phyloP scores from a whole-genome alignment of 1,140 invertebrate species.

The Scylla paramamosain region DNA sequence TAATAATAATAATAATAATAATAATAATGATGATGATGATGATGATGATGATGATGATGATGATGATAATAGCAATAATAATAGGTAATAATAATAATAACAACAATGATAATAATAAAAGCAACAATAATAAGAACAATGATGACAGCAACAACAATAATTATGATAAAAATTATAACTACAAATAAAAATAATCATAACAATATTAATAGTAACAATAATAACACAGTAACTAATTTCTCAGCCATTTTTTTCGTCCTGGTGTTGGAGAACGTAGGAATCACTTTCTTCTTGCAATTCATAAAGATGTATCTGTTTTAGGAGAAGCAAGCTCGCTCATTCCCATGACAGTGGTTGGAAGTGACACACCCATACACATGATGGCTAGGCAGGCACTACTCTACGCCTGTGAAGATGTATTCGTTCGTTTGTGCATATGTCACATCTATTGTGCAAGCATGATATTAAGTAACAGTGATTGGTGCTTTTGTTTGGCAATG shows the following conservation, averaged over 20 bases:
- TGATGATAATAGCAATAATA: neutral
- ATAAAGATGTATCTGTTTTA: neutral
- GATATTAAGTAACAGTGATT: no score
- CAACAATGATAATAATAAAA: neutral
- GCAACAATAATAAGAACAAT: neutral
- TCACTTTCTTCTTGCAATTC: neutral
- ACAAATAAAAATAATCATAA: neutral
- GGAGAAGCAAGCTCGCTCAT: no score
- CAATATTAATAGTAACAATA: neutral
- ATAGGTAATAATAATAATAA: conserved; percentile 6
- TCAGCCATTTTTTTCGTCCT: neutral
- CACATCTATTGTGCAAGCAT: no score
- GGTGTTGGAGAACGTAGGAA: neutral
- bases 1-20: neutral
- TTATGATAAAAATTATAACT: neutral
- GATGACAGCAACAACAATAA: neutral
- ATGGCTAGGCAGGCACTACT: neutral
- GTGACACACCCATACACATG: neutral
- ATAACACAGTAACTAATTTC: neutral
- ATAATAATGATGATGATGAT: neutral
- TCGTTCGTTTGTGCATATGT: no score
- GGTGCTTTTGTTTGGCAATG: no score
- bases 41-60: neutral
- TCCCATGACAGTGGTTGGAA: no score
- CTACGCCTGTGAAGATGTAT: no score